These are phyloP conservation scores for Himalopsyche tibetana DNA, from an alignment of 2,888 invertebrate genomes.

Conservation along the genomic window DNA sequence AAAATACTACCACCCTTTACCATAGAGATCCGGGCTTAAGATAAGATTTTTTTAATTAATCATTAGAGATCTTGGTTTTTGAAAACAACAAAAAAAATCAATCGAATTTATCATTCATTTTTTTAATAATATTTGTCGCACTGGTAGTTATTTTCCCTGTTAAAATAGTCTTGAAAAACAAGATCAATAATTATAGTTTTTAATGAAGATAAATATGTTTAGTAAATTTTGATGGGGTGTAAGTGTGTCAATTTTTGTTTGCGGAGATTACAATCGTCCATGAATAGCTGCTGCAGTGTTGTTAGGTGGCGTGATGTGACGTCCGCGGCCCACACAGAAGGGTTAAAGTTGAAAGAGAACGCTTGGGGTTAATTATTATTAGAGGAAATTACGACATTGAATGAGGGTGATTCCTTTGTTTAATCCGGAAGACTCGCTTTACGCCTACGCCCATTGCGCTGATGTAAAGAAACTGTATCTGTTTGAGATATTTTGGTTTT, in stretches of 20 bases:
- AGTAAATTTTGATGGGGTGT: background rate
- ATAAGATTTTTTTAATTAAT: no score
- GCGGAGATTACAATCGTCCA: conserved; percentile 44
- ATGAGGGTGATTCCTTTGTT: conserved; percentile 31
- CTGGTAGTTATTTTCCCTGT: no score
- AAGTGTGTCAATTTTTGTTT: conserved; percentile 18
- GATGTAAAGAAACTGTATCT: conserved; percentile 12
- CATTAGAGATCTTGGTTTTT: no score
- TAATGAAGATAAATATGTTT: background rate
- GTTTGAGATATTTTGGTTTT: background rate
- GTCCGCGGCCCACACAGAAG: conserved; percentile 52
- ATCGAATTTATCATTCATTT: no score
- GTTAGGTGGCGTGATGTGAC: conserved; percentile 2
- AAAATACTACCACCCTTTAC: no score
- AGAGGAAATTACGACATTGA: conserved; percentile 12
- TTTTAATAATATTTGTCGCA: no score
- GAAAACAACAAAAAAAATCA: no score
- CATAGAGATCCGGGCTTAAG: no score
- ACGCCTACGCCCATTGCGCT: background rate
- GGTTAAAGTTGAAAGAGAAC: conserved; percentile 58
- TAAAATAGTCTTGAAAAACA: no score
- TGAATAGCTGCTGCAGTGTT: conserved; percentile 10
- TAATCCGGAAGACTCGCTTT: conserved; percentile 11
- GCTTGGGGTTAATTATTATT: conserved; percentile 49
- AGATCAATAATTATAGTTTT: no score